These are phyloP conservation scores for Percopsis transmontana DNA, from an alignment of 2,113 vertebrate species.

Conservation along the genomic window DNA sequence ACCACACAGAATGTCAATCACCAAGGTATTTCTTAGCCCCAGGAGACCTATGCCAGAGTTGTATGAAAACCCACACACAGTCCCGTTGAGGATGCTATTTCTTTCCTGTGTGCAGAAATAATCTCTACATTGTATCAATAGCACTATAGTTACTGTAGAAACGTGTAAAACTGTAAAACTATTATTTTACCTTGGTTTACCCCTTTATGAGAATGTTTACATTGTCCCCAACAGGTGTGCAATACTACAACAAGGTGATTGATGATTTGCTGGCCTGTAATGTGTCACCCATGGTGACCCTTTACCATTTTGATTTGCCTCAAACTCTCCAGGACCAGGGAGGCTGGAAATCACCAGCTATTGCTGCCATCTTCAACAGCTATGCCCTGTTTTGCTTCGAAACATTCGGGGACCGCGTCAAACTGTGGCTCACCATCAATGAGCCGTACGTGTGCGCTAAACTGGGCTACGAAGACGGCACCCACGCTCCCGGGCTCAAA, in stretches of 20 bases:
- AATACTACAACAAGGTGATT: slow-evolving; percentile 83
- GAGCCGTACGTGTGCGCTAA: slow-evolving; percentile 74
- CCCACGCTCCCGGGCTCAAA: slow-evolving; percentile 71
- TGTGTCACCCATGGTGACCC: slow-evolving; percentile 77
- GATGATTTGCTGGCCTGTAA: slow-evolving; percentile 74
- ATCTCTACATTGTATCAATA: no score
- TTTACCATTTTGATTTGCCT: slow-evolving; percentile 83
- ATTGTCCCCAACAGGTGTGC: slow-evolving; percentile 67
- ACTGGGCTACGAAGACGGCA: slow-evolving; percentile 66
- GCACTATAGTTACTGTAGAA: not conserved
- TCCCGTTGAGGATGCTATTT: not conserved
- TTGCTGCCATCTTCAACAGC: slow-evolving; percentile 71
- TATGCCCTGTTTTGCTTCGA: slow-evolving; percentile 83
- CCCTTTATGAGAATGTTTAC: not conserved
- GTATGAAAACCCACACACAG: not conserved
- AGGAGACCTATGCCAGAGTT: not conserved
- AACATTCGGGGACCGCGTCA: slow-evolving; percentile 80
- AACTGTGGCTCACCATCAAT: slow-evolving; percentile 85
- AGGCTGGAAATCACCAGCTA: slow-evolving; percentile 73
- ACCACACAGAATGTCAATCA: slow-evolving; percentile 88
- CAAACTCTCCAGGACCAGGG: slow-evolving; percentile 79
- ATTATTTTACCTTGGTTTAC: not conserved
- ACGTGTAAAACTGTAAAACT: not conserved
- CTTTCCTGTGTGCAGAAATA: no score
- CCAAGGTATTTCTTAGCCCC: slow-evolving; percentile 79